Base-by-base conservation (phyloP, 1,140 invertebrate genomes). In the Argopecten irradians region DNA sequence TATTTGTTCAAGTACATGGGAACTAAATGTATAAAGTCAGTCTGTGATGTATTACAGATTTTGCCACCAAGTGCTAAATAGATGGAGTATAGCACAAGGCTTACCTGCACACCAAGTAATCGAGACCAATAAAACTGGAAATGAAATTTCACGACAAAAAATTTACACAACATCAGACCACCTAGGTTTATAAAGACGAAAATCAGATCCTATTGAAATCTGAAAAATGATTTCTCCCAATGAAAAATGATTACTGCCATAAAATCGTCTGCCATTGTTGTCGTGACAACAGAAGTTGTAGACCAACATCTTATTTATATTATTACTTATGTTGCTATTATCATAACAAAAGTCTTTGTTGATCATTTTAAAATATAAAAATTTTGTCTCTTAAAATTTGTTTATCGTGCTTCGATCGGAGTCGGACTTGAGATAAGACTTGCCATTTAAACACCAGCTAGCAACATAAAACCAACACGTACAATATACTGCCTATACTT, bases 341-440 rank as follows among this genome's bases (percentile, higher is more conserved):
- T n/a, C 55, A 71, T 71, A n/a, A 71, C 55, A 71, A 71, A 71
- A 71, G 55, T 71, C n/a, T n/a, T 28, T 22, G 55, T 71, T 28
- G 55, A 71, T 71, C 55, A n/a, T 71, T 71, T 71, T 71, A 71
- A 71, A 71, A 71, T 71, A 71, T 71, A 22, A 71, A 71, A 71
- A 71, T 71, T 71, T 71, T 71, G 55, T 71, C 55, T 71, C 55
- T 71, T 71, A 71, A 71, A 71, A 71, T n/a, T 22, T 71, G 55
- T 71, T 71, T 71, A 71, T 71, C 55, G 22, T 1, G 22, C 55
- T 28, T 71, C 55, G 55, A 71, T 71, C 55, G 55, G 22, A 28
- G 55, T 71, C 22, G 22, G 55, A 28, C 55, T 71, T 71, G 55
- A 71, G 55, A 71, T 71, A 71, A 71, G 55, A n/a, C 11, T 16